phyloP scores from a whole-genome alignment of 2,888 invertebrate genomes.

The Tenthredo livida region DNA sequence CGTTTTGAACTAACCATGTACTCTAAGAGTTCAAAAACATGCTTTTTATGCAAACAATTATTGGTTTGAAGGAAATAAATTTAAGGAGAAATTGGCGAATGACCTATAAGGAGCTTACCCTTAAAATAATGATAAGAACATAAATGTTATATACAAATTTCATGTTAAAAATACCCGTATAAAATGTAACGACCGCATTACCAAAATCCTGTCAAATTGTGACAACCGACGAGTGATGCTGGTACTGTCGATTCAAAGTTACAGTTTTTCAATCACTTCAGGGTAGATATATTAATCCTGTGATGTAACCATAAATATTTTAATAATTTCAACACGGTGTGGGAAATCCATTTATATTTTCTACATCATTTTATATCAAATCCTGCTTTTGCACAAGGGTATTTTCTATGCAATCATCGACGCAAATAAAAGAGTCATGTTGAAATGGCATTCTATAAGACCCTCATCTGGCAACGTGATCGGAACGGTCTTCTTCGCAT shows the following conservation, averaged over 20 bases:
- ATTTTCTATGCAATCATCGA: not conserved
- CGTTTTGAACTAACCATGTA: slow-evolving; percentile 57
- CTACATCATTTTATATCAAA: not conserved
- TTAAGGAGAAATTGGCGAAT: not conserved
- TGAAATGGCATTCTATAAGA: not conserved
- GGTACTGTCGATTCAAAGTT: slow-evolving; percentile 13
- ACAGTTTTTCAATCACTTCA: slow-evolving; percentile 27
- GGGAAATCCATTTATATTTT: not conserved
- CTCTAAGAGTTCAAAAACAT: slow-evolving; percentile 54
- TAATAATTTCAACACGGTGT: not conserved
- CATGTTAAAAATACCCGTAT: slow-evolving; percentile 64
- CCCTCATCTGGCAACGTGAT: not conserved
- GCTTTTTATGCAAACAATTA: not conserved
- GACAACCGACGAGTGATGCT: slow-evolving; percentile 50
- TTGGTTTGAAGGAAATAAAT: not conserved
- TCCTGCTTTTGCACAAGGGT: not conserved
- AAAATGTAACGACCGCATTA: slow-evolving; percentile 58
- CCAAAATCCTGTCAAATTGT: slow-evolving; percentile 59
- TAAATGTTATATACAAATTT: slow-evolving; percentile 63
- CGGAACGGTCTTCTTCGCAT: slow-evolving; percentile 1
- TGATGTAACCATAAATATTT: slow-evolving; percentile 42
- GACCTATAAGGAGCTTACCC: slow-evolving; percentile 20
- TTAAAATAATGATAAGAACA: slow-evolving; percentile 61
- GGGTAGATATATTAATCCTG: not conserved
- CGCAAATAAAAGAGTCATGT: not conserved